phyloP scores from a whole-genome alignment of 2,888 invertebrate genomes.

The Oxycera nigricornis region DNA sequence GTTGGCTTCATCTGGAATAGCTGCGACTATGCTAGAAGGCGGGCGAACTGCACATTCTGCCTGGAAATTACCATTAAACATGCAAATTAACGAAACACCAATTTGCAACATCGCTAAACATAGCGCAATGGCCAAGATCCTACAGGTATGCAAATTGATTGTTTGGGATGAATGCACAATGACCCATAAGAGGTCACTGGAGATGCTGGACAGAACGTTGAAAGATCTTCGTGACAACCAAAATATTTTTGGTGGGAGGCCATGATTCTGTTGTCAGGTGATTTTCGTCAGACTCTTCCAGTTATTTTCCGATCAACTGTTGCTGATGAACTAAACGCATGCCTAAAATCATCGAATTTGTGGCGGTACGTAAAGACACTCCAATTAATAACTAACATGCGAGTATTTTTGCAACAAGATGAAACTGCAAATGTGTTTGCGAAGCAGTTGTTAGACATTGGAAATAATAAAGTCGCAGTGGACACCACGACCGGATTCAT shows the following conservation, averaged over 20 bases:
- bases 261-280: no score
- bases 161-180: constrained; percentile 54
- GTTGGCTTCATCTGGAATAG: constrained; percentile 59
- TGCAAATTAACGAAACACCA: constrained; percentile 40
- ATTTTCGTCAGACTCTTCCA: no score
- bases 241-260: constrained; percentile 42
- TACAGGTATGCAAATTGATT: constrained; percentile 43
- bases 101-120: constrained; percentile 47
- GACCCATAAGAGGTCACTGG: no score
- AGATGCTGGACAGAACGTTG: no score
- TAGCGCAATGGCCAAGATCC: constrained; percentile 39
- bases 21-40: constrained; percentile 57
- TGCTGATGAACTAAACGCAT: constrained; percentile 52
- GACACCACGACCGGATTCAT: no score
- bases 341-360: constrained; percentile 44
- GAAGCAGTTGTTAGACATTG: no score
- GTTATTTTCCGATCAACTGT: no score
- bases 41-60: no score
- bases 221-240: constrained; percentile 50
- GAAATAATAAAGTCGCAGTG: no score
- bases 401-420: no score
- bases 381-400: no score
- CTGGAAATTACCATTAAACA: constrained; percentile 53
- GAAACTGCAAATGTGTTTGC: no score
- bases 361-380: constrained; percentile 45